Evolutionary conservation across 2,888 invertebrate genomes (phyloP).

Genomic region (Saturnia pavonia): DNA sequence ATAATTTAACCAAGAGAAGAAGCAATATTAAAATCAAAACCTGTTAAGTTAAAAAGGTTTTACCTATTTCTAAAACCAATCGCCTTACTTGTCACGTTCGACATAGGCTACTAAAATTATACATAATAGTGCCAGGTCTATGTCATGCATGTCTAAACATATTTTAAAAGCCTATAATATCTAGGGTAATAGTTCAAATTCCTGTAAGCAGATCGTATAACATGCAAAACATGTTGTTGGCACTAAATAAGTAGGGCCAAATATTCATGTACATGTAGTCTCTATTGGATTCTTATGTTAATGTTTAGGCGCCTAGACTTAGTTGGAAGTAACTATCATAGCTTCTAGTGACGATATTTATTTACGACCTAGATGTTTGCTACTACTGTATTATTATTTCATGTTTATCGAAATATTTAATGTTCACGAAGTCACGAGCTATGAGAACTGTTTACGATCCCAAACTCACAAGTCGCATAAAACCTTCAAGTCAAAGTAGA

Average conservation of each 20-base stretch:
- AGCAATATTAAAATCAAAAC: neutral
- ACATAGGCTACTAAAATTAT: neutral
- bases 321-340: slow-evolving; percentile 12
- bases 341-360: slow-evolving; percentile 16
- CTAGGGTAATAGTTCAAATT: neutral
- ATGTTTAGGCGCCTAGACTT: slow-evolving; percentile 28
- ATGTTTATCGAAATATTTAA: neutral
- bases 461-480: too few species aligned
- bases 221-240: slow-evolving; percentile 11
- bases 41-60: neutral
- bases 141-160: neutral
- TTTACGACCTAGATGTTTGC: slow-evolving; percentile 21
- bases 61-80: neutral
- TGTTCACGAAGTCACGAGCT: neutral
- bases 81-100: neutral
- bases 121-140: neutral
- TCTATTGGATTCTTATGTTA: slow-evolving; percentile 29
- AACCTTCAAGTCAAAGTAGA: too few species aligned
- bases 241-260: slow-evolving; percentile 18
- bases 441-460: neutral
- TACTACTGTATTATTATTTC: neutral
- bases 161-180: slow-evolving; percentile 13
- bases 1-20: neutral
- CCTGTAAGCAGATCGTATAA: slow-evolving; percentile 15
- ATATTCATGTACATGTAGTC: slow-evolving; percentile 12